A percentile compares a stretch with the other conserved stretches of the same genome.
Evolutionary conservation across 2,888 invertebrate species (phyloP).

Genomic region (Pedicia rivosa): DNA sequence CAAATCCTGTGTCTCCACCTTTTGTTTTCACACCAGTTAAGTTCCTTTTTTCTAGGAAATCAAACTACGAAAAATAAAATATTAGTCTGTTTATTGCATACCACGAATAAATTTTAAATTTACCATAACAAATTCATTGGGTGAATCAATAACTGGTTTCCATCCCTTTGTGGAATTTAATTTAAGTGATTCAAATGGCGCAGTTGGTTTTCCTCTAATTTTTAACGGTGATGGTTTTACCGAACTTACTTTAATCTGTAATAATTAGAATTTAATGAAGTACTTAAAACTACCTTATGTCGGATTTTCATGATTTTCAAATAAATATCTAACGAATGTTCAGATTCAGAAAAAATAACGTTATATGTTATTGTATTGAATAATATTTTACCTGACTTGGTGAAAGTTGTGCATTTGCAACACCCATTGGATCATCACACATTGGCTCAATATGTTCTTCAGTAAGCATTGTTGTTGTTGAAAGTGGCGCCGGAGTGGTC

Average conservation of each 20-base stretch:
- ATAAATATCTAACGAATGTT: too few species aligned
- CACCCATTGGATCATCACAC: slow-evolving; percentile 59
- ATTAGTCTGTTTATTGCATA: background rate
- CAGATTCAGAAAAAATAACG: too few species aligned
- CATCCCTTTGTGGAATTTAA: slow-evolving; percentile 36
- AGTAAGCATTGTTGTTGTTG: slow-evolving; percentile 1
- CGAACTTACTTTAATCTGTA: slow-evolving; percentile 22
- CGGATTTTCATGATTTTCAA: too few species aligned
- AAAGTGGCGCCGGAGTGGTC: background rate
- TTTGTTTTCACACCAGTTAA: slow-evolving; percentile 64
- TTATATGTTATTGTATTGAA: too few species aligned
- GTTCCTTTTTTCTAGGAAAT: slow-evolving; percentile 58
- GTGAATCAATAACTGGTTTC: slow-evolving; percentile 48
- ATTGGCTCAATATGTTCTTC: slow-evolving; percentile 19
- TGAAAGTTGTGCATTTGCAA: slow-evolving; percentile 42
- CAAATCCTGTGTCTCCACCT: slow-evolving; percentile 56
- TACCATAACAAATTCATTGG: slow-evolving; percentile 53
- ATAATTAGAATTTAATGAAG: background rate
- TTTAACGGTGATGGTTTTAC: slow-evolving; percentile 20
- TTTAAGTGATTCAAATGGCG: slow-evolving; percentile 23
- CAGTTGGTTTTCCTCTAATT: slow-evolving; percentile 16
- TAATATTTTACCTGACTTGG: slow-evolving; percentile 53
- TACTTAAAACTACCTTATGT: too few species aligned
- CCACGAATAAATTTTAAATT: slow-evolving; percentile 9
- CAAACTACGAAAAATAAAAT: slow-evolving; percentile 33